Evolutionary conservation across 2,113 vertebrate genomes (phyloP).

Genomic region (Beaufortia kweichowensis): DNA sequence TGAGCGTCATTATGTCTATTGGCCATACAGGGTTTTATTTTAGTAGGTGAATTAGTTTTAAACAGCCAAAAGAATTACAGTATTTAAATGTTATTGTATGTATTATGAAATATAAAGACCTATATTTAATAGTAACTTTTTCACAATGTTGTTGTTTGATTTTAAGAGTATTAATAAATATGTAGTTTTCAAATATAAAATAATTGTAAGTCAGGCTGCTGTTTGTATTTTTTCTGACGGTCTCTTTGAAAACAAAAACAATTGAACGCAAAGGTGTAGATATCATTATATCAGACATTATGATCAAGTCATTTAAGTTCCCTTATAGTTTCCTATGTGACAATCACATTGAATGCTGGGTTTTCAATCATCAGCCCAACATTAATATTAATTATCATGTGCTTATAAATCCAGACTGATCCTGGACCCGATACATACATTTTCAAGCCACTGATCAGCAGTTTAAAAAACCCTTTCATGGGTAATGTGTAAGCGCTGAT

Average conservation of each 20-base stretch:
- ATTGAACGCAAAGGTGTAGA: neutral
- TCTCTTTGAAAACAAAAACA: neutral
- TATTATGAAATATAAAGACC: no score
- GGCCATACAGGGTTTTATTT: neutral
- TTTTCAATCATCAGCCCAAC: neutral
- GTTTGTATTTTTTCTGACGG: constrained; percentile 4
- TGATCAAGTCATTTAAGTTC: neutral
- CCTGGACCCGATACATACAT: constrained; percentile 1
- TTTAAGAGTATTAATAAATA: neutral
- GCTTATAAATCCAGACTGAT: constrained; percentile 16
- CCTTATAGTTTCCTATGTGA: neutral
- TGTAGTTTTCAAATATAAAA: neutral
- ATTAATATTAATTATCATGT: neutral
- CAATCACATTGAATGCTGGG: neutral
- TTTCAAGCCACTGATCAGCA: neutral
- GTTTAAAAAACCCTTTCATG: neutral
- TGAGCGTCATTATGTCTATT: neutral
- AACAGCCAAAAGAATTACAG: neutral
- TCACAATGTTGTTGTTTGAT: no score
- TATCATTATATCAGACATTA: neutral
- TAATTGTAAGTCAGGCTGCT: neutral
- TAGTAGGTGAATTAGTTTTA: neutral
- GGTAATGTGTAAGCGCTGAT: neutral
- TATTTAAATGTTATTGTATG: no score
- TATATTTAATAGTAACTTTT: no score